These are phyloP conservation scores for Rotaria sp. DNA, from an alignment of 2,888 invertebrate genomes.

Conservation along the genomic window DNA sequence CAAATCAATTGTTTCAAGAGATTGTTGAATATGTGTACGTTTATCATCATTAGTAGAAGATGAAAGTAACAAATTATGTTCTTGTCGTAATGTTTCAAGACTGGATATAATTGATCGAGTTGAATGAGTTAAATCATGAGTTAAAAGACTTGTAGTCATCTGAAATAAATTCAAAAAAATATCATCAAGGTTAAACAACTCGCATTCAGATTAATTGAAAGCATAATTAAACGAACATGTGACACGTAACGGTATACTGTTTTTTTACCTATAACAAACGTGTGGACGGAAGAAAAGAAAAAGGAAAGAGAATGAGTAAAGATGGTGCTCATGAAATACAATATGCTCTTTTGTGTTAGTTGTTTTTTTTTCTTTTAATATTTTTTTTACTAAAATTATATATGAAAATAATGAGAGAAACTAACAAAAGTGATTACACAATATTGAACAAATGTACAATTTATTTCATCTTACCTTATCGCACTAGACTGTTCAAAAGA, in stretches of 20 bases:
- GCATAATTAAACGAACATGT: neutral
- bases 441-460: neutral
- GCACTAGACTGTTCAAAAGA: neutral
- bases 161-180: neutral
- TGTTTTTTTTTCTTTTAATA: neutral
- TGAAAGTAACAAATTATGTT: neutral
- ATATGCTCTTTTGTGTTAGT: neutral
- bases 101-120: neutral
- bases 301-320: neutral
- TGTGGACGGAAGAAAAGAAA: neutral
- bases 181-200: neutral
- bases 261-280: neutral
- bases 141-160: neutral
- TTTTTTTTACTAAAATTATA: neutral
- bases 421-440: neutral
- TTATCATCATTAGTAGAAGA: neutral
- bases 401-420: neutral
- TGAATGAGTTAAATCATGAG: neutral
- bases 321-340: neutral
- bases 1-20: neutral
- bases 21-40: neutral
- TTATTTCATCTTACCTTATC: neutral
- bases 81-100: slow-evolving; percentile 20
- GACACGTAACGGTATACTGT: neutral
- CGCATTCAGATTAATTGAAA: neutral